Conservation (phyloP, 2,113 vertebrate species). For the Charadrius vociferus region DNA sequence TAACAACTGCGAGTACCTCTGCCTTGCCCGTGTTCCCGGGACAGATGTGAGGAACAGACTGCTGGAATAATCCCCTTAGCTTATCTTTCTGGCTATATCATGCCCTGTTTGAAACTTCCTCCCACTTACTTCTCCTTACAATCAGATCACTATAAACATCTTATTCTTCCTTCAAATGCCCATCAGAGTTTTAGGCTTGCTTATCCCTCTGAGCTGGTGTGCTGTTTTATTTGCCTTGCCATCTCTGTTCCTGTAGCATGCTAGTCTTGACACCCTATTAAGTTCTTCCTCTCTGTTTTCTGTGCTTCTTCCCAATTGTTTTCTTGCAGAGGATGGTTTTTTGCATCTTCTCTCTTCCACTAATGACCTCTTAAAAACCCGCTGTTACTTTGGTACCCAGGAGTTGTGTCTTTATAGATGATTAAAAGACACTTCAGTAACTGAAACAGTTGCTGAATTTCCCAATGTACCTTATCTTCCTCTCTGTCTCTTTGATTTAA, state of each 20-base stretch:
- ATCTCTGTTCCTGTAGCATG: background rate
- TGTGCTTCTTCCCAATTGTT: background rate
- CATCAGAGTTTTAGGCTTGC: background rate
- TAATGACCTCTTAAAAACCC: background rate
- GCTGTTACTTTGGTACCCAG: background rate
- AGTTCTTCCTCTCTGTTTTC: background rate
- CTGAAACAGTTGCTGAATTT: background rate
- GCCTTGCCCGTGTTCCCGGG: background rate
- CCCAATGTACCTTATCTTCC: background rate
- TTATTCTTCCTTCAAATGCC: background rate
- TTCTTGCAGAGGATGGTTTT: background rate
- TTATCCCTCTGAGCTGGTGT: background rate
- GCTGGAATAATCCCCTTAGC: slow-evolving; percentile 44
- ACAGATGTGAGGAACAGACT: background rate
- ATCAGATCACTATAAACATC: background rate
- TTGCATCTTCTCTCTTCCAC: background rate
- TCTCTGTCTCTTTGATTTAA: background rate
- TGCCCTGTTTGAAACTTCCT: slow-evolving; percentile 35
- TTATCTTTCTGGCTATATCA: slow-evolving; percentile 35
- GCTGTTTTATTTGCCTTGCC: background rate
- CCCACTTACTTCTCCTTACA: slow-evolving; percentile 14
- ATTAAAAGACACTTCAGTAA: background rate
- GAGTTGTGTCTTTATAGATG: background rate
- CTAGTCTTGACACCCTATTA: background rate
- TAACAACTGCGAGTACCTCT: background rate